These are phyloP conservation scores for Oeneis ivallda DNA, from an alignment of 2,888 invertebrate genomes.

Conservation along the genomic window DNA sequence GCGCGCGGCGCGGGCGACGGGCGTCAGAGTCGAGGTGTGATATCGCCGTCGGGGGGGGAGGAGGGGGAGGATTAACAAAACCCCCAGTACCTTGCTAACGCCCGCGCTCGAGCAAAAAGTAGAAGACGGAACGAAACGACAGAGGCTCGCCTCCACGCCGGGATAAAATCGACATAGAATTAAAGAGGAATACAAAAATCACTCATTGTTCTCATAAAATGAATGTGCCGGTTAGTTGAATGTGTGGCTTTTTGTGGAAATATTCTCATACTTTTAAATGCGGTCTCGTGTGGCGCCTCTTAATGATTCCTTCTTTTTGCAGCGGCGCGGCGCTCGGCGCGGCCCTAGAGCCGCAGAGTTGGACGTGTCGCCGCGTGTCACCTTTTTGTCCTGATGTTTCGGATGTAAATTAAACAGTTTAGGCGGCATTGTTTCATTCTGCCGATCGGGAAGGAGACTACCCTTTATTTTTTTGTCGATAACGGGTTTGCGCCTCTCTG, in stretches of 20 bases:
- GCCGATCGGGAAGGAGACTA: conserved; percentile 49
- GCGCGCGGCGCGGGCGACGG: conserved; percentile 60
- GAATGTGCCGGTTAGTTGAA: conserved; percentile 80
- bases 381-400: conserved; percentile 71
- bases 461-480: conserved; percentile 45
- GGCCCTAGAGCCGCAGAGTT: conserved; percentile 50
- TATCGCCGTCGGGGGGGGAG: conserved; percentile 41
- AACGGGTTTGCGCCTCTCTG: conserved; percentile 29
- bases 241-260: conserved; percentile 81
- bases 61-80: conserved; percentile 55
- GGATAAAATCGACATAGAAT: conserved; percentile 82
- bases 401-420: conserved; percentile 78
- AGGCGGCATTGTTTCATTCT: conserved; percentile 68
- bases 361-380: conserved; percentile 77
- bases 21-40: conserved; percentile 33
- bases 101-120: conserved; percentile 76
- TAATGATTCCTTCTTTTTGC: conserved; percentile 80
- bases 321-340: conserved; percentile 59
- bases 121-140: conserved; percentile 76
- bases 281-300: conserved; percentile 81
- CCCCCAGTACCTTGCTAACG: conserved; percentile 68
- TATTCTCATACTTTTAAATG: conserved; percentile 82
- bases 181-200: conserved; percentile 82
- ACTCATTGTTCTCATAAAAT: conserved; percentile 82
- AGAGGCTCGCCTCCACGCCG: conserved; percentile 68